These are phyloP conservation scores for Theocolax elegans DNA, from an alignment of 1,140 invertebrate species.

Conservation along the genomic window DNA sequence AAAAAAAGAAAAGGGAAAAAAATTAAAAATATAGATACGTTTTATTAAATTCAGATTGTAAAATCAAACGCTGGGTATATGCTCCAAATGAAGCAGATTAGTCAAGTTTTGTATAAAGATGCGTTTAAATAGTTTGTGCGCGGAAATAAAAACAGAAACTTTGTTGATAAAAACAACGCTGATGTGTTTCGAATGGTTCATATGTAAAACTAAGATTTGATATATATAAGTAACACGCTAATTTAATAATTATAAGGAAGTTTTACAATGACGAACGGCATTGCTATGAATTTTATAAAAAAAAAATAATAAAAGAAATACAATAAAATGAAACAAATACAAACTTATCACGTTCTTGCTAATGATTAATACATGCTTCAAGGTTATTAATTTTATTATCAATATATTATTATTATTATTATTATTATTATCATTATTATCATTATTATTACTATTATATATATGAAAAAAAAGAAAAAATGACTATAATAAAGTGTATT, in stretches of 20 bases:
- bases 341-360: conserved; percentile 18
- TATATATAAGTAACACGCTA: background rate
- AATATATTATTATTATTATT: conserved; percentile 22
- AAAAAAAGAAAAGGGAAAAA: too few species aligned
- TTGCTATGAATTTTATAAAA: conserved; percentile 32
- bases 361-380: conserved; percentile 27
- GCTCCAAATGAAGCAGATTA: conserved; percentile 33
- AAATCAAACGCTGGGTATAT: conserved; percentile 36
- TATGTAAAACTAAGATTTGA: conserved; percentile 45
- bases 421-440: conserved; percentile 27
- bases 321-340: background rate
- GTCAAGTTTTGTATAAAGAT: conserved; percentile 56
- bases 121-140: conserved; percentile 57
- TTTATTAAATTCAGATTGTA: too few species aligned
- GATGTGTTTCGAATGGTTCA: conserved; percentile 46
- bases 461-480: too few species aligned
- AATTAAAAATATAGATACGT: too few species aligned
- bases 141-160: too few species aligned
- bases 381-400: conserved; percentile 31
- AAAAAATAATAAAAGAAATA: conserved; percentile 17
- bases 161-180: conserved; percentile 29
- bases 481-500: conserved; percentile 51
- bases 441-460: too few species aligned
- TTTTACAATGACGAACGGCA: conserved; percentile 16
- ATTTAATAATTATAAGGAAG: background rate